Conservation (phyloP, 1,140 invertebrate species). For the Drosophila orena region DNA sequence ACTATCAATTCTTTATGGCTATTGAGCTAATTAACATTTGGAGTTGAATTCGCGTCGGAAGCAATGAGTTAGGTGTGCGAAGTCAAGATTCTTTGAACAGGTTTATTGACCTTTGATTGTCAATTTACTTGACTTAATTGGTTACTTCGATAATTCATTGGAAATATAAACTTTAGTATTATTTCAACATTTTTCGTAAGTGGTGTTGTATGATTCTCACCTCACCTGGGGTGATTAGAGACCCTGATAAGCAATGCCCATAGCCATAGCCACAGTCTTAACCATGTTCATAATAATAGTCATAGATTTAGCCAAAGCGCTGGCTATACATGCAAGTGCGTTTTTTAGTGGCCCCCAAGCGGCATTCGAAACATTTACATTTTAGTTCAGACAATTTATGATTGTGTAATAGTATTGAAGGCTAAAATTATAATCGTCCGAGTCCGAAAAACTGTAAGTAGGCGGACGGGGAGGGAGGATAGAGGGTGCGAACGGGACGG, state of each 20-base stretch:
- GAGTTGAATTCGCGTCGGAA: conserved; percentile 14
- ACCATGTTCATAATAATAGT: conserved; percentile 29
- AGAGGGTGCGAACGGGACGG: not conserved
- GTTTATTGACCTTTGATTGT: conserved; percentile 16
- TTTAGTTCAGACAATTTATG: conserved; percentile 46
- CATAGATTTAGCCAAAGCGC: conserved; percentile 38
- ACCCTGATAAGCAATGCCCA: conserved; percentile 30
- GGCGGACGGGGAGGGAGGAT: not conserved
- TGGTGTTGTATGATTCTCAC: not conserved
- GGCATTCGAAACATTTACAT: conserved; percentile 39
- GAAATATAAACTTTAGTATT: not conserved
- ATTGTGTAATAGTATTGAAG: conserved; percentile 62
- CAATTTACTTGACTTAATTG: too few relatives aligned
- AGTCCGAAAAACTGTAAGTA: conserved; percentile 34
- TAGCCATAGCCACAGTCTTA: conserved; percentile 36
- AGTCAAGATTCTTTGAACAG: conserved; percentile 1
- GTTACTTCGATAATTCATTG: too few relatives aligned
- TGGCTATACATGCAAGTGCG: conserved; percentile 26
- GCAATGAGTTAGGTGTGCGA: conserved; percentile 13
- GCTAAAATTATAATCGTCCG: conserved; percentile 50
- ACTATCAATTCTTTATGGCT: conserved; percentile 19
- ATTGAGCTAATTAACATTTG: conserved; percentile 39
- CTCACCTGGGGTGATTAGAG: conserved; percentile 9
- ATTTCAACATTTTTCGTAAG: not conserved
- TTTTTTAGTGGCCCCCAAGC: conserved; percentile 33